Evolutionary conservation across 1,140 invertebrate species (phyloP).

Genomic region (Trichonephila clavata): DNA sequence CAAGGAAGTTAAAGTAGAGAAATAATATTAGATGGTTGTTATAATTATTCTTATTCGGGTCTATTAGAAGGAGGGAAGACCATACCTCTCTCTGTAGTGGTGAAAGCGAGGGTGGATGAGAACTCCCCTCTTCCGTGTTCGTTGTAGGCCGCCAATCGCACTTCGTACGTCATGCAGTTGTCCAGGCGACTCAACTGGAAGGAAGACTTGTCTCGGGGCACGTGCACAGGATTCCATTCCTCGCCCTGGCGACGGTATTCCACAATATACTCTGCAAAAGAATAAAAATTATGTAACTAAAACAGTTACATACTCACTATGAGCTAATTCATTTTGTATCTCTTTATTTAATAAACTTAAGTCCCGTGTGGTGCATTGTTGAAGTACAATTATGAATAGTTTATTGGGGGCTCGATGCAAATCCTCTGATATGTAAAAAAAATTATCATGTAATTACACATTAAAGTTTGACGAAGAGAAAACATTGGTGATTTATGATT

Average conservation of each 20-base stretch:
- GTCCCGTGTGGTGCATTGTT: fast-evolving
- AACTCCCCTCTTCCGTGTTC: constrained; percentile 76
- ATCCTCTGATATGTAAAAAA: too few species aligned
- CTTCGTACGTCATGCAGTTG: constrained; percentile 69
- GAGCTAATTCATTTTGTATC: too few species aligned
- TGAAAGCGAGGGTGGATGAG: constrained; percentile 60
- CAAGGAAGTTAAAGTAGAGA: too few species aligned
- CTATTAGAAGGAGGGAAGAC: background rate
- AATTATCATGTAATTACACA: too few species aligned
- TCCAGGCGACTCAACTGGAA: constrained; percentile 69
- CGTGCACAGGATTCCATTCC: constrained; percentile 70
- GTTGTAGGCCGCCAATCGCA: constrained; percentile 76
- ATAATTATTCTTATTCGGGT: background rate
- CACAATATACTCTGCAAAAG: constrained; percentile 75
- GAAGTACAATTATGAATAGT: too few species aligned
- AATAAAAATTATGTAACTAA: background rate
- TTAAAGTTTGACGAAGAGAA: too few species aligned
- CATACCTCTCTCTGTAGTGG: constrained; percentile 73
- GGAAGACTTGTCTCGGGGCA: constrained; percentile 59
- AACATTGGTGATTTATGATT: too few species aligned
- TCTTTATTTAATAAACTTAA: too few species aligned
- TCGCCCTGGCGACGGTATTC: constrained; percentile 69
- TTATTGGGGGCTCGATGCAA: too few species aligned
- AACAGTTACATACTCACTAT: too few species aligned
- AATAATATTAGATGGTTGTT: too few species aligned